phyloP scores from a whole-genome alignment of 2,888 invertebrate species.

The Autographa gamma region DNA sequence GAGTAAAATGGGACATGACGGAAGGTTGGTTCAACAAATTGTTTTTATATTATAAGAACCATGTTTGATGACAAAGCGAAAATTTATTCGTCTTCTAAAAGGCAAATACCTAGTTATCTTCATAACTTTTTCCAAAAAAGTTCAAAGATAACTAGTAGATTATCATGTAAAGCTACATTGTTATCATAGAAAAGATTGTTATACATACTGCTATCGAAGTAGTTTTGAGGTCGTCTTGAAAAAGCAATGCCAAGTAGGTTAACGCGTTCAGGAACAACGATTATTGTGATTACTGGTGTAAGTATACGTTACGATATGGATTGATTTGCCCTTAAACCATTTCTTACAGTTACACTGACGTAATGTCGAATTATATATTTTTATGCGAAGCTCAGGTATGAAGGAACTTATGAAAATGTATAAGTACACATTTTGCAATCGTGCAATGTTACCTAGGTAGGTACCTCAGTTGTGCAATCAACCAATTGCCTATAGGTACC shows the following conservation, averaged over 20 bases:
- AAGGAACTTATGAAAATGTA: not conserved
- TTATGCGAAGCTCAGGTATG: not conserved
- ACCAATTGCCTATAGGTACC: conserved; percentile 13
- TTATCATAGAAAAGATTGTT: conserved; percentile 7
- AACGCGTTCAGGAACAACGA: conserved; percentile 44
- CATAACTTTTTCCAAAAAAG: not conserved
- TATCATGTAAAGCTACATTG: conserved; percentile 3
- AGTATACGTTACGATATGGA: conserved; percentile 26
- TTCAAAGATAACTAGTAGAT: not conserved
- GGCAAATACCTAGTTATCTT: not conserved
- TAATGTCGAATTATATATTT: not conserved
- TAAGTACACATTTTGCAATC: not conserved
- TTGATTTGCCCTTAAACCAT: conserved; percentile 34
- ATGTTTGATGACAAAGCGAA: not conserved
- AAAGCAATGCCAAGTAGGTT: conserved; percentile 56
- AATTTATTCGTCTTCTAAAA: not conserved
- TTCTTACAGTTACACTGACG: conserved; percentile 11
- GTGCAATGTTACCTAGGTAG: not conserved
- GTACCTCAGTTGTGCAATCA: conserved; percentile 24
- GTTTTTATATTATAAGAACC: not conserved
- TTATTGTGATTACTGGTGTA: conserved; percentile 39
- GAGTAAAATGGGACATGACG: conserved; percentile 32
- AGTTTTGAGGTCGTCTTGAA: conserved; percentile 54
- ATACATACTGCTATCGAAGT: conserved; percentile 28
- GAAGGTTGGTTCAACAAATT: conserved; percentile 25